Base-by-base conservation (phyloP, 2,797 vertebrate genomes). In the Kryptolebias ocellatus region DNA sequence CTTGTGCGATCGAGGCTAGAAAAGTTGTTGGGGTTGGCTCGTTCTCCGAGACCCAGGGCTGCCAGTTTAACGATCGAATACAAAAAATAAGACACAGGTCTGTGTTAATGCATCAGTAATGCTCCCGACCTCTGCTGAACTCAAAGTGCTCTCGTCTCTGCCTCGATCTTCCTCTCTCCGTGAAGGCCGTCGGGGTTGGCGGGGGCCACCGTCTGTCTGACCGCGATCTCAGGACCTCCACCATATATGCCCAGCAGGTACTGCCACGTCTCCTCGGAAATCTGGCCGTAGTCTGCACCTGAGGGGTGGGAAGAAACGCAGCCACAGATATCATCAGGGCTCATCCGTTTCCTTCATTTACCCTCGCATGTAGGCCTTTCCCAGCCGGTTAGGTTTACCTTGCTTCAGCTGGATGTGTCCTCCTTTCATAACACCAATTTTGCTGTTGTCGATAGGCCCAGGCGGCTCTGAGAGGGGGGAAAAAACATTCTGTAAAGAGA, bases 201-300 rank as follows among this genome's bases (percentile, higher is more conserved):
- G n/a, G 93, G 95, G 0, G 92, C 94, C 76, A 96, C 85, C 0
- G 93, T 96, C 90, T 99, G 98, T 3, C 98, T 94, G 79, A 98
- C 93, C 2, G 97, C 96, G 0, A 98, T 96, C 89, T 99, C 98
- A 0, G 98, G 97, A 0, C 98, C 97, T 0, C 98, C 98, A 0
- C 96, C 92, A 0, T 99, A 99, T 63, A 98, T 93, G 0, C 84
- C 93, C 85, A 95, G 91, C 71, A 99, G 87, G 83, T 98, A 99
- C 72, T 89, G 88, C 98, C 98, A 99, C 0, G 98, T 99, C 91
- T 98, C 98, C 90, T 98, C 96, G 0, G 98, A 99, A 70, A 99
- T 99, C 93, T 99, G 98, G 57, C 98, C 98, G 0, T 98, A 99
- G 88, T 99, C 98, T 0, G 98, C 98, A 28, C 98, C 98, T 98